Evolutionary conservation across 2,888 invertebrate genomes (phyloP), one percentile per base, ranked within the genome.

Genomic region (Tanypteryx hageni): DNA sequence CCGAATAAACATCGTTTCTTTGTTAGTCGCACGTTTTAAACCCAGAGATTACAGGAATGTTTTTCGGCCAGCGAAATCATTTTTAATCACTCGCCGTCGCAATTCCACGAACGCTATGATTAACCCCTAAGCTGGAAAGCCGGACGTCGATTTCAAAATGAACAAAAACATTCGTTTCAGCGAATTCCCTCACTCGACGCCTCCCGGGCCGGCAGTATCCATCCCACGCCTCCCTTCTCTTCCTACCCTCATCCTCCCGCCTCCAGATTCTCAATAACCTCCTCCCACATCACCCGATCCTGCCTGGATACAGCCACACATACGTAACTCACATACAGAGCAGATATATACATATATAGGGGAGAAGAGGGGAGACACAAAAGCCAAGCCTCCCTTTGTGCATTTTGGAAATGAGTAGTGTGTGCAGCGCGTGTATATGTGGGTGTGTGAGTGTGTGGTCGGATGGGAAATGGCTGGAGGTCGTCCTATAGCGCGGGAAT

Each of bases 91-190:
- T 56, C 89, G 13, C 27, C 64, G 44, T 44, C 18, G 89, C 64
- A 68, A 89, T 89, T 89, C 89, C 89, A 56, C 27, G 89, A 68
- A 89, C 56, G 89, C 89, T 89, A 89, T 89, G 89, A 89, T 89
- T 89, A 89, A 89, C 89, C 89, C 89, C 89, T 68, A 89, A 89
- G 89, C 89, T 64, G 89, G 89, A 64, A 89, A 89, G 89, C 89
- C 64, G 89, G 56, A 89, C 89, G 89, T 89, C 64, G 64, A 89
- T 89, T 89, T 89, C 89, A 44, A 56, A 89, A 89, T 68, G 89
- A 68, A 89, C 89, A 89, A 89, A 89, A 89, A 89, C 89, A 56
- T 89, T 89, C 89, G 64, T 68, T 89, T 68, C 56, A 27, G 10
- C 68, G 68, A 64, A 89, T 89, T 89, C 89, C 76, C 57, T 44